Evolutionary conservation across 2,113 vertebrate species (phyloP).

Genomic region (Tachycineta bicolor): DNA sequence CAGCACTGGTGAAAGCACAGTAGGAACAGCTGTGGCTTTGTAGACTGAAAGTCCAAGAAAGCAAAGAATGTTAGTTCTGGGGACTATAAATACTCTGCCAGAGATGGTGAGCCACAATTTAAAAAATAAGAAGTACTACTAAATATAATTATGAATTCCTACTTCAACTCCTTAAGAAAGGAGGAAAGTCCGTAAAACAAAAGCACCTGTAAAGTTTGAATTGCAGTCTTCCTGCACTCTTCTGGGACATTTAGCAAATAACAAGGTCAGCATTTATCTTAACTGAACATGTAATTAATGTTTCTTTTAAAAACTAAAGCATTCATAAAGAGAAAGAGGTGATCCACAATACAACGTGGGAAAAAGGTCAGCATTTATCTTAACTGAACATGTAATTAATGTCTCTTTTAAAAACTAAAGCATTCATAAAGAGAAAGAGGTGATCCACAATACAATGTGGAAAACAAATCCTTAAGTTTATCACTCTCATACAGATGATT

Average conservation of each 20-base stretch:
- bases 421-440: not conserved
- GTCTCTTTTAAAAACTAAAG: not conserved
- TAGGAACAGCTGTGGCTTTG: not conserved
- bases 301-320: not conserved
- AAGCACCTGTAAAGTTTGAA: not conserved
- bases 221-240: no score
- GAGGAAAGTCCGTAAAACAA: not conserved
- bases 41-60: not conserved
- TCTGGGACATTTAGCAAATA: no score
- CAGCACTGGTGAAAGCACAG: not conserved
- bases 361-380: not conserved
- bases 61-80: not conserved
- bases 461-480: slow-evolving; percentile 37
- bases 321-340: not conserved
- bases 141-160: not conserved
- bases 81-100: not conserved
- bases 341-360: not conserved
- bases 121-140: not conserved
- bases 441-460: not conserved
- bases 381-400: not conserved
- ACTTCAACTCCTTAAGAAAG: not conserved
- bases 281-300: not conserved
- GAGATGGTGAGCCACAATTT: not conserved
- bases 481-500: slow-evolving; percentile 34
- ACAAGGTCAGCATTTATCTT: not conserved